Evolutionary conservation across 1,140 invertebrate genomes (phyloP).

Genomic region (Drosophila saltans): DNA sequence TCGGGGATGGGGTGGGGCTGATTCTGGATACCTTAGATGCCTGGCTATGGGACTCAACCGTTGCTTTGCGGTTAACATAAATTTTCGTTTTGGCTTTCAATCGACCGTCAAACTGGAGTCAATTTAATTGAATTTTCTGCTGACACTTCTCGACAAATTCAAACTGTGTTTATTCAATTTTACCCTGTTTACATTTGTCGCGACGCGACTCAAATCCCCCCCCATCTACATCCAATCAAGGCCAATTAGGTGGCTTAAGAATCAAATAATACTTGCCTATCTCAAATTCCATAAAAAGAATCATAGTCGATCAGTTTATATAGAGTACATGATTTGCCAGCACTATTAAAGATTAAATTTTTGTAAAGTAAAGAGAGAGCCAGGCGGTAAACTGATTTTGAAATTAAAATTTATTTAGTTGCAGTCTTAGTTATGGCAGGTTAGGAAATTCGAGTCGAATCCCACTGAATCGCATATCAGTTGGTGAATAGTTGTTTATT

Average conservation of each 20-base stretch:
- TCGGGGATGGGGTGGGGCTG: slow-evolving; percentile 24
- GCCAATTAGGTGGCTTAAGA: slow-evolving; percentile 62
- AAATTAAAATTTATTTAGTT: no score
- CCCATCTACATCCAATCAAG: slow-evolving; percentile 43
- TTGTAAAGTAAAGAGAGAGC: no score
- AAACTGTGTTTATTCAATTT: slow-evolving; percentile 23
- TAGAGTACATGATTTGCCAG: no score
- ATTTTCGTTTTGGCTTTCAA: slow-evolving; percentile 73
- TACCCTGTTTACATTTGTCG: slow-evolving; percentile 61
- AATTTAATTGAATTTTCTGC: slow-evolving; percentile 62
- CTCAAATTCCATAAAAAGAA: slow-evolving; percentile 38
- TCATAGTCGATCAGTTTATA: neutral
- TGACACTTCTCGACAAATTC: slow-evolving; percentile 33
- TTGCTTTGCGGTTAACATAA: slow-evolving; percentile 60
- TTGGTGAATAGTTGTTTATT: no score
- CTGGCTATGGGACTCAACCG: slow-evolving; percentile 14
- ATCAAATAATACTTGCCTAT: slow-evolving; percentile 75
- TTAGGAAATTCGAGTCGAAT: no score
- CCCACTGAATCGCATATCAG: no score
- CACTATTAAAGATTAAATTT: no score
- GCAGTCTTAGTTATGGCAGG: no score
- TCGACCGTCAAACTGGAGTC: slow-evolving; percentile 52
- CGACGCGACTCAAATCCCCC: slow-evolving; percentile 25
- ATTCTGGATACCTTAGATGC: neutral
- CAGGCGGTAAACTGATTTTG: no score